Evolutionary conservation across 2,888 invertebrate genomes (phyloP).

Genomic region (Drosophila quinaria): DNA sequence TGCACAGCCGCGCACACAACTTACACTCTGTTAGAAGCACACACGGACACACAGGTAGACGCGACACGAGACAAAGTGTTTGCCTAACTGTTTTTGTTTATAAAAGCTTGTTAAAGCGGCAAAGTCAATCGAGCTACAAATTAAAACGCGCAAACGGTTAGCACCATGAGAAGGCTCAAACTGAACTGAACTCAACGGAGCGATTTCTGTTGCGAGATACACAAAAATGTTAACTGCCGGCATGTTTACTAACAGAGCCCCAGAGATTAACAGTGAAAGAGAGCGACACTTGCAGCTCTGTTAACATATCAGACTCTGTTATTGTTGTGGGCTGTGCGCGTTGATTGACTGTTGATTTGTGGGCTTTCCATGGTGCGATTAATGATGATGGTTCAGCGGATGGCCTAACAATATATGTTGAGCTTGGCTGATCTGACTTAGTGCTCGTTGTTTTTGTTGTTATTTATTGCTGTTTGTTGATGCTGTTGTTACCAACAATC

Average conservation of each 20-base stretch:
- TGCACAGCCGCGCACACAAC: conserved; percentile 38
- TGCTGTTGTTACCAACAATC: conserved; percentile 19
- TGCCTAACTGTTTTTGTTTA: conserved; percentile 74
- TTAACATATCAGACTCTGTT: conserved; percentile 26
- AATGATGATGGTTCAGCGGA: conserved; percentile 63
- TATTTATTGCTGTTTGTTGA: conserved; percentile 22
- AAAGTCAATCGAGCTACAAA: conserved; percentile 15
- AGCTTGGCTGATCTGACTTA: conserved; percentile 59
- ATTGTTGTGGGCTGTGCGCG: conserved; percentile 51
- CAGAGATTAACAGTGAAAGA: conserved; percentile 21
- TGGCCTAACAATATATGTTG: conserved; percentile 62
- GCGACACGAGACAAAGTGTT: conserved; percentile 66
- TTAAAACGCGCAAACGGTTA: conserved; percentile 56
- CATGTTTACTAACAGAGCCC: conserved; percentile 13
- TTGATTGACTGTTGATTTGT: conserved; percentile 76
- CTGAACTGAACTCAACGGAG: conserved; percentile 54
- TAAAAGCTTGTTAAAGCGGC: conserved; percentile 51
- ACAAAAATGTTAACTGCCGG: conserved; percentile 41
- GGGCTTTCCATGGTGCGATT: conserved; percentile 64
- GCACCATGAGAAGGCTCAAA: conserved; percentile 72
- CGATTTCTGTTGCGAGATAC: conserved; percentile 43
- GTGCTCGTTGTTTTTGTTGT: conserved; percentile 25
- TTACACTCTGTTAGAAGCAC: conserved; percentile 30
- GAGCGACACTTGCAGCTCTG: conserved; percentile 5
- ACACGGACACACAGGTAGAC: conserved; percentile 29